Conservation (phyloP, 2,797 vertebrate species). For the Oophaga sylvatica region DNA sequence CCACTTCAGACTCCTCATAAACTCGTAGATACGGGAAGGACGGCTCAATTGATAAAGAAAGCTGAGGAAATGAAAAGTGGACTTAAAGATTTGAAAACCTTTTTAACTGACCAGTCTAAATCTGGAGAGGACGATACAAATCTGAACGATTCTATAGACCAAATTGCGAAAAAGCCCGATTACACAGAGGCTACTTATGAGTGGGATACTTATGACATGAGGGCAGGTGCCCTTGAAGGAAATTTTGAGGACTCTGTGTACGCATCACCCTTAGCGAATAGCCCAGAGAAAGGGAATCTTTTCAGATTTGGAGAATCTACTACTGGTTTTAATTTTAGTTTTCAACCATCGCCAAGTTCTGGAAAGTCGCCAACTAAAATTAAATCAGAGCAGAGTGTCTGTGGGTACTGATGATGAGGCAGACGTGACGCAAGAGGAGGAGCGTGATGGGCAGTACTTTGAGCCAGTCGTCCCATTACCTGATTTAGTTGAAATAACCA, state of each 20-base stretch:
- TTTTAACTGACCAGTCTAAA: constrained; percentile 90
- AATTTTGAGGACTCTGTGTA: constrained; percentile 84
- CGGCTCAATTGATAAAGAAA: constrained; percentile 93
- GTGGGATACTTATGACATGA: constrained; percentile 93
- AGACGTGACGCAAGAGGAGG: constrained; percentile 90
- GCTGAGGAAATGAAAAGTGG: constrained; percentile 98
- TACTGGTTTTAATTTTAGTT: constrained; percentile 92
- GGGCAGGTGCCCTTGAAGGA: constrained; percentile 84
- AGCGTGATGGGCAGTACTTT: constrained; percentile 93
- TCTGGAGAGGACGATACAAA: constrained; percentile 76
- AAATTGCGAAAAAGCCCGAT: constrained; percentile 80
- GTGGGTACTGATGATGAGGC: constrained; percentile 92
- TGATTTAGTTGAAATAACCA: constrained; percentile 90
- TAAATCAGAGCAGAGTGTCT: constrained; percentile 88
- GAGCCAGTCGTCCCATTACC: constrained; percentile 95
- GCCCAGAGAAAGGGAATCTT: constrained; percentile 87
- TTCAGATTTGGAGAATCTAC: constrained; percentile 96
- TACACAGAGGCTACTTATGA: constrained; percentile 84
- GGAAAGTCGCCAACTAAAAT: constrained; percentile 91
- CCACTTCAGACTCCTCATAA: constrained; percentile 97
- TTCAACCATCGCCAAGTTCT: constrained; percentile 92
- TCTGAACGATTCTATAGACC: constrained; percentile 69
- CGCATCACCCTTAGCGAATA: constrained; percentile 84
- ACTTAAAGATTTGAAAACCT: constrained; percentile 92
- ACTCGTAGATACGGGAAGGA: constrained; percentile 90